Evolutionary conservation across 2,888 invertebrate genomes (phyloP), one percentile per base, ranked within the genome.

Genomic region (Junonia oenone): DNA sequence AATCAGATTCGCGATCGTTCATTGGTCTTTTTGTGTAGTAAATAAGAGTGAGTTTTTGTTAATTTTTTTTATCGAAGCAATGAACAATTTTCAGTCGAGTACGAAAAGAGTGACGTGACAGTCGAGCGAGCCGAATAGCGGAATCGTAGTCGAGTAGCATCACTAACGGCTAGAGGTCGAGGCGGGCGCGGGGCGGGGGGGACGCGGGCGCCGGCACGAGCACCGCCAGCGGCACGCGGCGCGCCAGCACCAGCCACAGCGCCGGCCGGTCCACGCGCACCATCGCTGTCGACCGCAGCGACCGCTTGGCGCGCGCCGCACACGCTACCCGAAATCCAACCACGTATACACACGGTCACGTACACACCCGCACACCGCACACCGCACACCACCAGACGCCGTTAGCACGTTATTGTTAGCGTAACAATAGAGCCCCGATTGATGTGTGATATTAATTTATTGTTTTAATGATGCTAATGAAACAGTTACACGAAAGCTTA

Each of bases 221-320:
- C 49, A 63, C 62, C 58, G 71, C 22, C 13, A 59, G 45, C 46
- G 55, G 54, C 60, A 46, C 68, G 70, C 11, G 63, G 59, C 33
- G 48, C 70, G 58, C 62, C 51, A 72, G 35, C 57, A 82, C 62
- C 68, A 75, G 72, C 79, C 81, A 86, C 52, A 86, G 73, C 65
- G 86, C 81, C 51, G 80, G 79, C 53, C 83, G 78, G 65, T 79
- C 68, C 54, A 69, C 85, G 19, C 57, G 75, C 83, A 84, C 69
- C 52, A 62, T 33, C 53, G 61, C 63, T 13, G 62, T 54, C 47
- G 26, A 13, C 38, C 45, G 51, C 63, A 66, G 53, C 57, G 76
- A 68, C 15, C 85, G 81, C 49, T 73, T 69, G 64, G n/a, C 66
- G 47, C 84, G 81, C 59, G 76, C 68, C 58, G 11, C 64, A 55